Percentiles rank a stretch among this genome's conserved stretches.
phyloP scores from a whole-genome alignment of 2,797 vertebrate species.

The Poecilia wingei region DNA sequence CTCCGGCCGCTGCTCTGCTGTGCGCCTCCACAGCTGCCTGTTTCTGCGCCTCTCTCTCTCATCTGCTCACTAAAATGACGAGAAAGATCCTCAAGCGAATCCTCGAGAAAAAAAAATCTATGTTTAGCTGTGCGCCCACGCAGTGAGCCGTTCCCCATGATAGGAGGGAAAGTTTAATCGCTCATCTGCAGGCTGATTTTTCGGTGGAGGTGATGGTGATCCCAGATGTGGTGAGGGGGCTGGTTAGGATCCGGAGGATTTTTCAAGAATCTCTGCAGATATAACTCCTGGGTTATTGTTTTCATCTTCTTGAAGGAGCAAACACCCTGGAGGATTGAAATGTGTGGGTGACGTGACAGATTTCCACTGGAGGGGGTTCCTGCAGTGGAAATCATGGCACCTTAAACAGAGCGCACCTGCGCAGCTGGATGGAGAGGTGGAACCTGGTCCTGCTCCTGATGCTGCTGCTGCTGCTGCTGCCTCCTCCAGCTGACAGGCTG shows the following conservation, averaged over 20 bases:
- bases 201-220: background rate
- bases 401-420: background rate
- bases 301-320: background rate
- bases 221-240: background rate
- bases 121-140: conserved; percentile 6
- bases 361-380: background rate
- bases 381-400: background rate
- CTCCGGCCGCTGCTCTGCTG: conserved; percentile 12
- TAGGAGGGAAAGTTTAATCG: background rate
- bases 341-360: background rate
- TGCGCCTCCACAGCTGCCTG: background rate
- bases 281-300: background rate
- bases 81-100: background rate
- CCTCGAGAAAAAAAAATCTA: background rate
- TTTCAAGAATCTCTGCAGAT: background rate
- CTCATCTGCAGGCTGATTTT: background rate
- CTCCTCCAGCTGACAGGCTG: conserved; percentile 2
- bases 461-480: background rate
- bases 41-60: background rate
- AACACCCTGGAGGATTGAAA: background rate
- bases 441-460: background rate
- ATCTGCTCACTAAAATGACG: background rate
- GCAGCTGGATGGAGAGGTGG: background rate
- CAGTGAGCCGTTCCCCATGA: background rate
- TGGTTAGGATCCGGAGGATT: background rate